Conservation (phyloP, 1,140 invertebrate genomes). For the Penaeus vannamei region DNA sequence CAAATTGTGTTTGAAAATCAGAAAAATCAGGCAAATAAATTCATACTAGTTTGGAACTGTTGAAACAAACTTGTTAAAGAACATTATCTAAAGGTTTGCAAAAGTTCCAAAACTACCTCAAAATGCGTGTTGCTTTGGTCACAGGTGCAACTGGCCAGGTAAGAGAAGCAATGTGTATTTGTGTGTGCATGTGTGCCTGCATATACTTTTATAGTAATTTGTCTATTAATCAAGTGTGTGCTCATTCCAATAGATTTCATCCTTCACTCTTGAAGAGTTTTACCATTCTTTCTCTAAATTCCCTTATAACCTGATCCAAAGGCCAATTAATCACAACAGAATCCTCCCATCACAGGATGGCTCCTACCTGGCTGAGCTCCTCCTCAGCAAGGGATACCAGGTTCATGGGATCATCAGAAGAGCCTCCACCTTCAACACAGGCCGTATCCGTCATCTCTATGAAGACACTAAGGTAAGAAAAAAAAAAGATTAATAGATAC, state of each 20-base stretch:
- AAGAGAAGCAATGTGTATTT: background rate
- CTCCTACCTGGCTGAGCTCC: conserved; percentile 97
- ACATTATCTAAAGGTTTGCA: no score
- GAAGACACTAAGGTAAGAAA: conserved; percentile 88
- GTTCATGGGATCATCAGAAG: conserved; percentile 97
- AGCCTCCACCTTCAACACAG: conserved; percentile 97
- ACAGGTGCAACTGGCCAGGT: conserved; percentile 45
- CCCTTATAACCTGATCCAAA: background rate
- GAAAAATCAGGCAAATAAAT: no score
- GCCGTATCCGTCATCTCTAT: conserved; percentile 96
- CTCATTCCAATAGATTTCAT: no score
- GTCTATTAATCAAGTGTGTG: no score
- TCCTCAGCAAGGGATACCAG: conserved; percentile 94
- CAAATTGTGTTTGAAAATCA: no score
- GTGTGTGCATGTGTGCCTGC: background rate
- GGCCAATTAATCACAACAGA: background rate
- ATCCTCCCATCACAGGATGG: conserved; percentile 86
- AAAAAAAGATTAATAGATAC: conserved; percentile 66
- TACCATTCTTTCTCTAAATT: background rate
- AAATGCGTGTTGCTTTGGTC: conserved; percentile 34
- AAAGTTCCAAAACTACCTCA: background rate
- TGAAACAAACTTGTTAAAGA: no score
- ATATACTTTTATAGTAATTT: no score
- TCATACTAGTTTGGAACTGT: no score
- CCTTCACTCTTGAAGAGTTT: background rate